Evolutionary conservation across 2,113 vertebrate species (phyloP), one percentile per base, ranked within the genome.

Genomic region (Sphaerodactylus townsendi): DNA sequence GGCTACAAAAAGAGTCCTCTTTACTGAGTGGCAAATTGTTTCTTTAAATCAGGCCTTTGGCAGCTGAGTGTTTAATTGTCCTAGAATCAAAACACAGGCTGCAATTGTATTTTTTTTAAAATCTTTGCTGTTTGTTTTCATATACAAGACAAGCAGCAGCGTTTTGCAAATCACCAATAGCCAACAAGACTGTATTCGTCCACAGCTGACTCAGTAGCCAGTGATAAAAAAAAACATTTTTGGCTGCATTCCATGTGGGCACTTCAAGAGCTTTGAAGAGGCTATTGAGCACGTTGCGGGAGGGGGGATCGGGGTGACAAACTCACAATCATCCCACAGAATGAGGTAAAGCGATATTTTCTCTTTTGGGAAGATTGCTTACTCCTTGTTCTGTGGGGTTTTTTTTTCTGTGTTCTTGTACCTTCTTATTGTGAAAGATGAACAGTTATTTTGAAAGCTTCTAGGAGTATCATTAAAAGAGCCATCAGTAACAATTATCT

Each of bases 371-470:
- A 95, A 92, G 88, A 56, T 83, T 90, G 94, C 95, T 95, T 96
- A 89, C 84, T 66, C 92, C 35, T 46, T 84, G 92, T 91, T 95
- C 91, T 92, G 90, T 93, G 90, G 95, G 93, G 53, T 50, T 95
- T 95, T 94, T 93, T 95, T 95, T 94, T 93, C 25, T 10, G 23
- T 62, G 94, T 95, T 90, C 93, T 95, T 94, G 92, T 90, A 96
- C 93, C 95, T 95, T 93, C 96, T 96, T 96, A 96, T 96, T 96
- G 96, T 97, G 95, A 96, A 95, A 96, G 95, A 94, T 95, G 96
- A 96, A 96, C 95, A 96, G 93, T 96, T 96, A 94, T 96, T 96
- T 96, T 95, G 96, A 96, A 96, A 96, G 95, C 94, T 96, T 92
- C 89, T 92, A 95, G 94, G 93, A 94, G 78, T 91, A 91, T 94